Percentiles rank a stretch among this genome's conserved stretches.
Evolutionary conservation across 2,888 invertebrate genomes (phyloP).

Genomic region (Oxytorus armatus): DNA sequence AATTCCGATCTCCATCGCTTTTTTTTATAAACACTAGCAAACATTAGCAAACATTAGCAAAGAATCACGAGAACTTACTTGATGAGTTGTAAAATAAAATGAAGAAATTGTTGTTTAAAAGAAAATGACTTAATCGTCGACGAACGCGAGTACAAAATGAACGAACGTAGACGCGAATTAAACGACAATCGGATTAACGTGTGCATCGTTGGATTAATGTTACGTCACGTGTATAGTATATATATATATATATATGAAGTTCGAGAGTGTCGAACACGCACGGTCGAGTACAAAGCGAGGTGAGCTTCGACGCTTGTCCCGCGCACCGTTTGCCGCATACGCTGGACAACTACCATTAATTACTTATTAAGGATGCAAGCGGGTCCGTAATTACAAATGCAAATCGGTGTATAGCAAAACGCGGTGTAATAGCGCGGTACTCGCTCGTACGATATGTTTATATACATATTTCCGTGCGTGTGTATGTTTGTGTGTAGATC

Average conservation of each 20-base stretch:
- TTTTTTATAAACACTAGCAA: too few species aligned
- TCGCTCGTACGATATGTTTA: slow-evolving; percentile 5
- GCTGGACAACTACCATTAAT: slow-evolving; percentile 77
- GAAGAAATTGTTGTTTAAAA: too few species aligned
- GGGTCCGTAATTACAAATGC: slow-evolving; percentile 80
- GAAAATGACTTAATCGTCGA: slow-evolving; percentile 4
- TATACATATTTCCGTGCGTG: background rate
- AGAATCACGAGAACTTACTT: too few species aligned
- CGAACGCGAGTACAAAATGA: background rate
- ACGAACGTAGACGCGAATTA: slow-evolving; percentile 68
- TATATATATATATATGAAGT: too few species aligned
- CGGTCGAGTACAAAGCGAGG: slow-evolving; percentile 1
- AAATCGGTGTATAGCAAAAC: slow-evolving; percentile 70
- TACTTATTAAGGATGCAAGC: slow-evolving; percentile 77
- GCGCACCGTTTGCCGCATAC: slow-evolving; percentile 19
- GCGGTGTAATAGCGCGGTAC: slow-evolving; percentile 21
- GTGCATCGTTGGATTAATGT: slow-evolving; percentile 67
- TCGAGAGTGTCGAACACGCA: slow-evolving; percentile 25
- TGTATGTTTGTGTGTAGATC: background rate
- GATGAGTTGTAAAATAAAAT: too few species aligned
- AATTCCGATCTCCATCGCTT: too few species aligned
- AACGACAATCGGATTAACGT: slow-evolving; percentile 77
- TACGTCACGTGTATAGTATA: slow-evolving; percentile 73
- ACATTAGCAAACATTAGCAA: too few species aligned
- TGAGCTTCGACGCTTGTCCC: slow-evolving; percentile 51